Percentiles rank a stretch among this genome's conserved stretches.
These are phyloP conservation scores for Drosophila imparisetae DNA, from an alignment of 2,888 invertebrate genomes.

Conservation along the genomic window DNA sequence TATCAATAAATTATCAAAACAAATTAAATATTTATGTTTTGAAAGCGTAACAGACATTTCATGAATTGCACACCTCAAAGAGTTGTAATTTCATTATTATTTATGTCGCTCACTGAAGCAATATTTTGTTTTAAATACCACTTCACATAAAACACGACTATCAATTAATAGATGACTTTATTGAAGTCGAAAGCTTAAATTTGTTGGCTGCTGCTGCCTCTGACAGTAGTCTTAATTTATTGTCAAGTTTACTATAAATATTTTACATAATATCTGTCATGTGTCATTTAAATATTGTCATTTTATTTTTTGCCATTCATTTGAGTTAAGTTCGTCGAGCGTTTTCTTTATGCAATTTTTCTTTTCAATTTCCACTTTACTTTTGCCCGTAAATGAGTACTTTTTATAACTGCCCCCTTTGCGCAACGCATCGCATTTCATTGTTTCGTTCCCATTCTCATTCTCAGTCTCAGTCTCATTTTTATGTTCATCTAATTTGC, in stretches of 20 bases:
- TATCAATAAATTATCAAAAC: background rate
- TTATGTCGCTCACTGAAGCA: background rate
- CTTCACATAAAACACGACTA: background rate
- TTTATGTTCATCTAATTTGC: slow-evolving; percentile 73
- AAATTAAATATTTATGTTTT: background rate
- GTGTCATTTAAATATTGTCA: background rate
- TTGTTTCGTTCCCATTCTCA: slow-evolving; percentile 46
- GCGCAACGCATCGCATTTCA: slow-evolving; percentile 43
- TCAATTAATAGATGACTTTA: background rate
- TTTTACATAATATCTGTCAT: background rate
- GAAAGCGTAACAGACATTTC: background rate
- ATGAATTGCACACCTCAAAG: background rate
- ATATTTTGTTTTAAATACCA: background rate
- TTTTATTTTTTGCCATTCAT: slow-evolving; percentile 11
- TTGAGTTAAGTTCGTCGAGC: slow-evolving; percentile 5
- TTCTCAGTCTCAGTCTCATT: slow-evolving; percentile 40
- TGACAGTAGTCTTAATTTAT: slow-evolving; percentile 2
- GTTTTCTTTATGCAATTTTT: slow-evolving; percentile 17
- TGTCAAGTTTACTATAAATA: background rate
- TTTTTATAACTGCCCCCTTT: background rate
- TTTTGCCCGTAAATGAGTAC: slow-evolving; percentile 12
- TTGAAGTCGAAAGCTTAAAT: background rate
- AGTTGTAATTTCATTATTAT: background rate
- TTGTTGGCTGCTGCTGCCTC: no score
- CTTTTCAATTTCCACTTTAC: slow-evolving; percentile 24